Evolutionary conservation across 1,140 invertebrate species (phyloP), one percentile per base, ranked within the genome.

Genomic region (Brachionus rubens): DNA sequence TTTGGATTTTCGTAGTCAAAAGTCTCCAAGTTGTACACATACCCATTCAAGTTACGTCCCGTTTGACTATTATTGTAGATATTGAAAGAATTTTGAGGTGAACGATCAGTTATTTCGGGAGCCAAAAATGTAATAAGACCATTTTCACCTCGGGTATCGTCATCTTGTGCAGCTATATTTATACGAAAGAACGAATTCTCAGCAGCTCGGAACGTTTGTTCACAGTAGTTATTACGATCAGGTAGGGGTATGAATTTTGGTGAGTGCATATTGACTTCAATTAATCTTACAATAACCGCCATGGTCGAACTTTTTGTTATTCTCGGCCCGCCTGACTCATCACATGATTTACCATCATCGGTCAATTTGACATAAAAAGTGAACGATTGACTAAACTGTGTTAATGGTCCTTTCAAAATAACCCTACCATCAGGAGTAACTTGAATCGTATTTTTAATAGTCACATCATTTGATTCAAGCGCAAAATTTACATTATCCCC

Each of bases 201-300:
- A 9, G 46, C 9, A 3, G 16, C 68, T n/a, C 36, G 43, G 24
- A 21, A 72, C 12, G 28, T 48, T 48, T 54, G 43, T 21, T 72
- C 68, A 16, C 68, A 72, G 28, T 72, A 72, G 50, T 72, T 72
- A 40, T 47, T 54, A 26, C 46, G 28, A 24, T 48, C 46, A 0
- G 46, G 19, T 14, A 50, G 14, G 12, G 19, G 43, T 1, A 19
- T 26, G 24, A 52, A 72, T 16, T 3, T n/a, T 7, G 68, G 68
- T 28, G 68, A 72, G 46, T 72, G 68, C 68, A 72, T 72, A 40
- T 72, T 72, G 4, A 72, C 68, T 30, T 72, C 68, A 21, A 72
- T 72, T n/a, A 72, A 26, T 19, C 30, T 14, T 48, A 72, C 14
- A 1, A 40, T 12, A 7, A 72, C 68, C n/a, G 68, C 19, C 68